Conservation (phyloP, 1,140 invertebrate genomes). For the Drosophila melanogaster region DNA sequence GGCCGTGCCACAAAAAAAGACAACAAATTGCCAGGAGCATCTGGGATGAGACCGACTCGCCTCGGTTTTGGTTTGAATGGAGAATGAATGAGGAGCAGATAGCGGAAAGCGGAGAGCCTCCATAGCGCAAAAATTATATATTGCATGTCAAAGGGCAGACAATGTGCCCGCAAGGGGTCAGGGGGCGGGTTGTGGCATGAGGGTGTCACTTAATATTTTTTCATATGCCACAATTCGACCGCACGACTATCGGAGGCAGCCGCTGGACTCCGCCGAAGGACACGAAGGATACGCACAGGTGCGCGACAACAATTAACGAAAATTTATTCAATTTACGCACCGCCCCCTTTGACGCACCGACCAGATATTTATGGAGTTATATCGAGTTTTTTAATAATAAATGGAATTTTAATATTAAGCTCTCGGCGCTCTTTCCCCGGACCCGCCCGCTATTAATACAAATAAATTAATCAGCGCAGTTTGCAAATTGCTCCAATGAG, state of each 20-base stretch:
- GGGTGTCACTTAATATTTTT: conserved; percentile 80
- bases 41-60: conserved; percentile 26
- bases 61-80: conserved; percentile 20
- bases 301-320: conserved; percentile 78
- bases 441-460: conserved; percentile 43
- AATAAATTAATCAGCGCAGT: conserved; percentile 55
- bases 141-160: conserved; percentile 82
- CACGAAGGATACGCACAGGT: conserved; percentile 54
- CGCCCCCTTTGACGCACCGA: conserved; percentile 3
- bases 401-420: conserved; percentile 52
- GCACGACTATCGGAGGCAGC: conserved; percentile 72
- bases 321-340: conserved; percentile 76
- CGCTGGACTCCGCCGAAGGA: conserved; percentile 40
- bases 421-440: conserved; percentile 21
- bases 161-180: conserved; percentile 43
- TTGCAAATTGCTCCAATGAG: conserved; percentile 30
- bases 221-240: conserved; percentile 82
- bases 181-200: conserved; percentile 14
- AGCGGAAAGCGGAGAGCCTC: background rate
- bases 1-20: conserved; percentile 54
- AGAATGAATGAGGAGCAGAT: no score
- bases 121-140: conserved; percentile 76
- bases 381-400: conserved; percentile 66
- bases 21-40: conserved; percentile 73
- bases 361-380: conserved; percentile 38